Conservation (phyloP, 2,888 invertebrate species). For the Clusia tigrina region DNA sequence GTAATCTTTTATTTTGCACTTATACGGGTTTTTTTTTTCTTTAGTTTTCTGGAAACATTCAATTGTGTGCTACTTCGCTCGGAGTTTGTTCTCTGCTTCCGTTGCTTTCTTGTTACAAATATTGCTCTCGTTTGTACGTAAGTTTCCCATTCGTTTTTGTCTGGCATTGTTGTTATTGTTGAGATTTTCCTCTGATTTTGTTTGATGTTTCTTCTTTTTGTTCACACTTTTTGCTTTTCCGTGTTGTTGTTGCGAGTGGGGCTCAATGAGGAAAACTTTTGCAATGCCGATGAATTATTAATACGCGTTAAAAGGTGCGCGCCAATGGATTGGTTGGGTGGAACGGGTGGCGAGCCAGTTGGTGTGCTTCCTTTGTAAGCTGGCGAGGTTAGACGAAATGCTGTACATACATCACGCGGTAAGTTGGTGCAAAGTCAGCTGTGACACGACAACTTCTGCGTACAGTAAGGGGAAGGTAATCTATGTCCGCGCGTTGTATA, state of each 20-base stretch:
- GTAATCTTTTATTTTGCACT: neutral
- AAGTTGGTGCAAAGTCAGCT: conserved; percentile 58
- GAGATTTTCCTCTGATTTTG: conserved; percentile 1
- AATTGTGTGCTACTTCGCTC: conserved; percentile 29
- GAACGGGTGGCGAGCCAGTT: neutral
- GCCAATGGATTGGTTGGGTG: conserved; percentile 34
- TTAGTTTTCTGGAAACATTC: neutral
- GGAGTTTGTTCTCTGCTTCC: no score
- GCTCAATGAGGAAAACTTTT: conserved; percentile 51
- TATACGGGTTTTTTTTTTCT: neutral
- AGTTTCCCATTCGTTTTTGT: neutral
- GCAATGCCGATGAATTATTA: conserved; percentile 59
- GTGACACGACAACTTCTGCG: conserved; percentile 45
- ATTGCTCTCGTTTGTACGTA: neutral
- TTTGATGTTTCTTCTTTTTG: conserved; percentile 17
- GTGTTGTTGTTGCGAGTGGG: conserved; percentile 25
- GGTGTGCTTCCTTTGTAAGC: neutral
- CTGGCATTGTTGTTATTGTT: conserved; percentile 2
- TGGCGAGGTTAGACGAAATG: conserved; percentile 20
- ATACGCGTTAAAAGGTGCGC: conserved; percentile 55
- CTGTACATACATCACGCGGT: conserved; percentile 50
- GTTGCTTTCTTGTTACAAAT: neutral
- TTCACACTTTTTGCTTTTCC: conserved; percentile 18
- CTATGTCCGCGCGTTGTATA: no score
- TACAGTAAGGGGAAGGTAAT: neutral